phyloP scores from a whole-genome alignment of 2,797 vertebrate genomes.

The Streptopelia turtur region DNA sequence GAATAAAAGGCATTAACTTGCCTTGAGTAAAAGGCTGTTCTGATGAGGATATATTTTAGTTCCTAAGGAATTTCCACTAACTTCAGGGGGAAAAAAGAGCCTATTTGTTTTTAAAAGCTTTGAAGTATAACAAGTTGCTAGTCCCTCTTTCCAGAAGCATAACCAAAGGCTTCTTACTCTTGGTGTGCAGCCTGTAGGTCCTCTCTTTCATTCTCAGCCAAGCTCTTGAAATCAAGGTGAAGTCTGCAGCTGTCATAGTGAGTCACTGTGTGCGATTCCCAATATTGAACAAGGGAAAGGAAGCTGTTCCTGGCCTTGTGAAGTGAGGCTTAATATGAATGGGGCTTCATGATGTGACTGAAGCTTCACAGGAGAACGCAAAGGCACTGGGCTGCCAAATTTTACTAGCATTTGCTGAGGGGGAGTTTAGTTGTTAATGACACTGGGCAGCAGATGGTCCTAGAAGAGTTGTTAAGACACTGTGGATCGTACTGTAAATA shows the following conservation, averaged over 20 bases:
- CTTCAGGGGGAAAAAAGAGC: background rate
- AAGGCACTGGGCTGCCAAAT: constrained; percentile 42
- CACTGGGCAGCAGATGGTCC: constrained; percentile 73
- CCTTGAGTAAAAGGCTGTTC: background rate
- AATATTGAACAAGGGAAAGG: background rate
- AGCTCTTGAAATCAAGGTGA: background rate
- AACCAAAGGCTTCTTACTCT: background rate
- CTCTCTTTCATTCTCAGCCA: background rate
- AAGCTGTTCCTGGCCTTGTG: background rate
- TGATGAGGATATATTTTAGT: background rate
- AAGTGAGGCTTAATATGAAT: constrained; percentile 39
- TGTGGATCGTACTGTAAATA: constrained; percentile 59
- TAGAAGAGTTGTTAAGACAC: constrained; percentile 65
- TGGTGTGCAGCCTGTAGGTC: background rate
- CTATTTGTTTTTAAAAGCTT: background rate
- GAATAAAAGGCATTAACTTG: background rate
- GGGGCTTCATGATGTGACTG: constrained; percentile 36
- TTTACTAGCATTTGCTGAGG: constrained; percentile 57
- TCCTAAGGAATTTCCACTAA: background rate
- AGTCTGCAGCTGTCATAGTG: background rate
- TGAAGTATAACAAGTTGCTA: background rate
- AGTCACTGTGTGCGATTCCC: background rate
- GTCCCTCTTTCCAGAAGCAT: background rate
- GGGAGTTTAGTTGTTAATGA: constrained; percentile 62
- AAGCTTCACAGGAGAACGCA: background rate